Conservation (phyloP, 2,113 vertebrate genomes). For the Reinhardtius hippoglossoides region DNA sequence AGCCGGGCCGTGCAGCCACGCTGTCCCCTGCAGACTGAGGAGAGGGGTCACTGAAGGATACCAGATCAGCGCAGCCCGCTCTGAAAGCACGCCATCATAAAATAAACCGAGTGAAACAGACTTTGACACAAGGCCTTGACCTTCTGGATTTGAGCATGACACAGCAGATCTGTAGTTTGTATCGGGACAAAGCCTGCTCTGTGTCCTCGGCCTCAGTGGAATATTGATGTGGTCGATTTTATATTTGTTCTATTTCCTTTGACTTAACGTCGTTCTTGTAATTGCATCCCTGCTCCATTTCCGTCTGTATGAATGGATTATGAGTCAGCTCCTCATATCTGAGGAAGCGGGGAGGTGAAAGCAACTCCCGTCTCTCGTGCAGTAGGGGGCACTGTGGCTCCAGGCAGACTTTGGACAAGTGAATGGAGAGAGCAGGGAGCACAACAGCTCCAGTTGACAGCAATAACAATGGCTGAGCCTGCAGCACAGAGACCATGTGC, state of each 20-base stretch:
- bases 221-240: slow-evolving; percentile 4
- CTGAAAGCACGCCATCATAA: background rate
- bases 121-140: background rate
- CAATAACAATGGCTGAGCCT: slow-evolving; percentile 69
- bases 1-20: background rate
- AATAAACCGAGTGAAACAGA: slow-evolving; percentile 16
- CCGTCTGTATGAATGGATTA: slow-evolving; percentile 44
- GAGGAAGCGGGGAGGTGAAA: slow-evolving; percentile 11
- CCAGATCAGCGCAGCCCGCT: slow-evolving; percentile 15
- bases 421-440: slow-evolving; percentile 52
- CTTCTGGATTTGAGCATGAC: slow-evolving; percentile 41
- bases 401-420: slow-evolving; percentile 40
- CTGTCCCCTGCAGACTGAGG: slow-evolving; percentile 23
- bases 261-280: slow-evolving; percentile 15
- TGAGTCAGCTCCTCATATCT: slow-evolving; percentile 70
- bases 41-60: slow-evolving; percentile 46
- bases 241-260: slow-evolving; percentile 2
- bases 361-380: slow-evolving; percentile 19
- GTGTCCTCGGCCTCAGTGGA: background rate
- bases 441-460: slow-evolving; percentile 61
- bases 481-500: slow-evolving; percentile 60
- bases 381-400: slow-evolving; percentile 82
- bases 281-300: slow-evolving; percentile 30
- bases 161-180: slow-evolving; percentile 42
- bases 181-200: background rate